Conservation (phyloP, 2,888 invertebrate genomes). For the Drosophila colorata region DNA sequence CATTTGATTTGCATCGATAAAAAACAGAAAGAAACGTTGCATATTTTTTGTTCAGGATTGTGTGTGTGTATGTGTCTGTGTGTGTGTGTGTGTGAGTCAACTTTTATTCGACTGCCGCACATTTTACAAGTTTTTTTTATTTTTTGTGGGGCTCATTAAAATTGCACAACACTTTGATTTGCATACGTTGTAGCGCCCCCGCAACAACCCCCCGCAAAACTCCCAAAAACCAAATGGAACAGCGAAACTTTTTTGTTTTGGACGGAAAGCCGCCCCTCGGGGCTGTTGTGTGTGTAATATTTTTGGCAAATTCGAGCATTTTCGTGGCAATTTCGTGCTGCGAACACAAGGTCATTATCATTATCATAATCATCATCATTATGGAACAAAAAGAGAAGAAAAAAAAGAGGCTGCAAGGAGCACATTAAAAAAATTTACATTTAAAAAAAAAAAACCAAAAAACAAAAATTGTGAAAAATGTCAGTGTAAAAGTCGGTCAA, state of each 20-base stretch:
- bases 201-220: not conserved
- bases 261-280: constrained; percentile 23
- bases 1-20: constrained; percentile 47
- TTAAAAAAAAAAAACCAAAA: constrained; percentile 7
- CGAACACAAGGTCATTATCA: constrained; percentile 53
- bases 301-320: constrained; percentile 54
- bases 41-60: constrained; percentile 20
- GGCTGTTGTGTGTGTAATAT: constrained; percentile 14
- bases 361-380: constrained; percentile 60
- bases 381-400: constrained; percentile 3
- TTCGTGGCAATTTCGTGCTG: constrained; percentile 47
- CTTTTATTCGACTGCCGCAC: constrained; percentile 15
- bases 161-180: constrained; percentile 80
- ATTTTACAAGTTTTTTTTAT: constrained; percentile 42
- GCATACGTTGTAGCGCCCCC: constrained; percentile 52
- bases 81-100: constrained; percentile 2
- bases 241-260: constrained; percentile 35
- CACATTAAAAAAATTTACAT: constrained; percentile 54
- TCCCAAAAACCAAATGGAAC: constrained; percentile 19
- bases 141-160: constrained; percentile 63
- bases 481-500: constrained; percentile 2
- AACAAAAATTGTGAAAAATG: constrained; percentile 27
- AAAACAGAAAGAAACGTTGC: constrained; percentile 37
- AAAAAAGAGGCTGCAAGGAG: constrained; percentile 15
- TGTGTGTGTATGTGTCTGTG: constrained; percentile 17